Conservation (phyloP, 2,113 vertebrate genomes). For the Micronycteris hirsuta region DNA sequence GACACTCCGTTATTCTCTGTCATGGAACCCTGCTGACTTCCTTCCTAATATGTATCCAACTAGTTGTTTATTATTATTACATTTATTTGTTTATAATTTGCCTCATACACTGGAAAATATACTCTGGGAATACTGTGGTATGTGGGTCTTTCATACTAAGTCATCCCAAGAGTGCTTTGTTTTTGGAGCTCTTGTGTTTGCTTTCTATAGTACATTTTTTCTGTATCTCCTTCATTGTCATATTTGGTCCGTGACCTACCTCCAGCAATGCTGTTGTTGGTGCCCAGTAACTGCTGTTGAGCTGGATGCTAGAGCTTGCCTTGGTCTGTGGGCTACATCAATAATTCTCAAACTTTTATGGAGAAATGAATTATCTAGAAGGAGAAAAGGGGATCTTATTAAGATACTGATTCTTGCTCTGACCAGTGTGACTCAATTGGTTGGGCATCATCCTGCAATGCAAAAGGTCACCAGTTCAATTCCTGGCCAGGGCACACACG, state of each 20-base stretch:
- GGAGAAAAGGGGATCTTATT: neutral
- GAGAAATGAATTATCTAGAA: neutral
- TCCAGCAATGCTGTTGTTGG: neutral
- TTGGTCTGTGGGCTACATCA: neutral
- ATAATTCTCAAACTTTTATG: neutral
- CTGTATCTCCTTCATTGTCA: neutral
- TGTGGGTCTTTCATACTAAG: neutral
- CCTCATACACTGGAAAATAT: neutral
- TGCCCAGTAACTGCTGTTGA: neutral
- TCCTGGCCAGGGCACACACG: too few relatives aligned
- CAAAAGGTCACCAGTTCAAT: too few relatives aligned
- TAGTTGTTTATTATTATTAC: neutral
- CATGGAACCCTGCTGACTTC: neutral
- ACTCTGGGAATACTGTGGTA: neutral
- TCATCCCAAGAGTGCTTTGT: neutral
- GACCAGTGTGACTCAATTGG: too few relatives aligned
- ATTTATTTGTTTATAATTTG: neutral
- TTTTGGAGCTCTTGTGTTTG: neutral
- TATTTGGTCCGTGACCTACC: neutral
- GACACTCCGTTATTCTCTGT: neutral
- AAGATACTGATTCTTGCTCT: neutral
- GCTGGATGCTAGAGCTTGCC: neutral
- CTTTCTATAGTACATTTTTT: neutral
- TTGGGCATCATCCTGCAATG: too few relatives aligned
- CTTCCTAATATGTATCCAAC: neutral